Evolutionary conservation across 2,888 invertebrate species (phyloP).

Genomic region (Ophion slaviceki): DNA sequence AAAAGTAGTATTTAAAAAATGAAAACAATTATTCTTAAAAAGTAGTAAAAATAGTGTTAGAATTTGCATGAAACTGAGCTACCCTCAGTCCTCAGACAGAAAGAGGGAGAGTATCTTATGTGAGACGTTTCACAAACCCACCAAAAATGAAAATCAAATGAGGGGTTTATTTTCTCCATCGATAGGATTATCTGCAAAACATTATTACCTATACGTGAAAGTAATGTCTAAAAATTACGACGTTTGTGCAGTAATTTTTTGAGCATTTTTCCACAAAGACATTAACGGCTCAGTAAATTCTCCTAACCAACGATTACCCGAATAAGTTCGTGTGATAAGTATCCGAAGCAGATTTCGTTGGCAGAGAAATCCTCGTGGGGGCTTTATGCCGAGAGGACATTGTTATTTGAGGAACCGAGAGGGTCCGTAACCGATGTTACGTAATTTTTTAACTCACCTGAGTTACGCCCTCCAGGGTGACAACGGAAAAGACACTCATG

Average conservation of each 20-base stretch:
- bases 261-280: neutral
- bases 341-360: constrained; percentile 4
- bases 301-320: neutral
- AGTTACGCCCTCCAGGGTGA: constrained; percentile 18
- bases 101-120: too few relatives aligned
- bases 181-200: neutral
- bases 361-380: neutral
- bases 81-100: too few relatives aligned
- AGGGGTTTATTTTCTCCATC: neutral
- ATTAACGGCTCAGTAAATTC: neutral
- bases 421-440: neutral
- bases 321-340: neutral
- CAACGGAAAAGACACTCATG: constrained; percentile 51
- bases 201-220: neutral
- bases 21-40: too few relatives aligned
- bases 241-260: neutral
- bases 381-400: neutral
- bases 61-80: too few relatives aligned
- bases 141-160: neutral
- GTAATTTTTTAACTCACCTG: neutral
- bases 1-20: too few relatives aligned
- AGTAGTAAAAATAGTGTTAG: too few relatives aligned
- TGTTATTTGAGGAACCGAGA: neutral
- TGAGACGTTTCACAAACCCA: too few relatives aligned
- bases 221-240: neutral